These are phyloP conservation scores for Chironomus riparius DNA, from an alignment of 2,888 invertebrate species.

Conservation along the genomic window DNA sequence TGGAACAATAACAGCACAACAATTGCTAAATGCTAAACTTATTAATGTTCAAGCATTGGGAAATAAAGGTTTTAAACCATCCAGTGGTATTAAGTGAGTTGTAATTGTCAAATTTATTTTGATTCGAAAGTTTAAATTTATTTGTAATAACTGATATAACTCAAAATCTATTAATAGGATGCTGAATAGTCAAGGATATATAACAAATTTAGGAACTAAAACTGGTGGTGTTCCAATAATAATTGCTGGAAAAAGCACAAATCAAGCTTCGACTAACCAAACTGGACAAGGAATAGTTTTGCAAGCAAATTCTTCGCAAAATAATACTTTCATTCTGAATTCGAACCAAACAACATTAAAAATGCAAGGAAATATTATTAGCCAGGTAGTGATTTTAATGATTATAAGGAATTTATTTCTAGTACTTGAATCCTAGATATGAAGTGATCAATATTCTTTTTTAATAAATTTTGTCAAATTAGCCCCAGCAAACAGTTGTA, in stretches of 20 bases:
- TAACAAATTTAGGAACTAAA: conserved; percentile 49
- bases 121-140: not conserved
- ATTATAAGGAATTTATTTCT: no score
- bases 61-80: conserved; percentile 10
- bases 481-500: conserved; percentile 40
- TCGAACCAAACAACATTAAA: conserved; percentile 37
- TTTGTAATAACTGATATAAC: not conserved
- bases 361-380: conserved; percentile 37
- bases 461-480: conserved; percentile 19
- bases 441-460: no score
- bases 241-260: conserved; percentile 43
- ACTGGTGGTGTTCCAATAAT: conserved; percentile 40
- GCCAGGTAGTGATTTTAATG: no score
- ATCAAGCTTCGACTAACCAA: conserved; percentile 37
- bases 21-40: conserved; percentile 44
- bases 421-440: no score
- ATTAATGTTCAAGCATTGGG: conserved; percentile 33
- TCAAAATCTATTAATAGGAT: conserved; percentile 43
- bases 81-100: conserved; percentile 25
- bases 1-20: conserved; percentile 36
- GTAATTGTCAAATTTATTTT: not conserved
- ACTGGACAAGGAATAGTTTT: conserved; percentile 41
- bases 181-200: conserved; percentile 44
- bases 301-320: conserved; percentile 33
- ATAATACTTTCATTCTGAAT: conserved; percentile 36